These are phyloP conservation scores for Petaurus breviceps DNA, from an alignment of 2,113 vertebrate genomes.

Conservation along the genomic window DNA sequence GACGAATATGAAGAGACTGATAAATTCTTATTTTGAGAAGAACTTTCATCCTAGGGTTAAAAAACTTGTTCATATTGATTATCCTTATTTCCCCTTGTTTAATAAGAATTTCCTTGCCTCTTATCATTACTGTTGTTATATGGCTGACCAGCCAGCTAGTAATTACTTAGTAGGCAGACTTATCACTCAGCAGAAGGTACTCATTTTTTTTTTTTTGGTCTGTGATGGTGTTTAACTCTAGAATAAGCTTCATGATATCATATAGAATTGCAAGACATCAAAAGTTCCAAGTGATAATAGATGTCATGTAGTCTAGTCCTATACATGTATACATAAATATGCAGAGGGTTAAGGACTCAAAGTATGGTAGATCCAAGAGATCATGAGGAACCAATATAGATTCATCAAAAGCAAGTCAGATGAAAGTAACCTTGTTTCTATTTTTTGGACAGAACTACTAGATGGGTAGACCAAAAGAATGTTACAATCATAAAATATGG, in stretches of 20 bases:
- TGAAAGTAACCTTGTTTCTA: too few species aligned
- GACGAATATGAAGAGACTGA: neutral
- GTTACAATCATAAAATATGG: too few species aligned
- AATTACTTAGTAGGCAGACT: neutral
- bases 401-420: too few species aligned
- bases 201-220: neutral
- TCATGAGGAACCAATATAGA: too few species aligned
- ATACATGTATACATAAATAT: neutral
- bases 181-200: neutral
- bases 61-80: neutral
- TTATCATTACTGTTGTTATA: neutral
- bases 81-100: neutral
- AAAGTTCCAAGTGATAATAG: neutral
- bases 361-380: too few species aligned
- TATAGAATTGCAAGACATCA: neutral
- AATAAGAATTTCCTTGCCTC: neutral
- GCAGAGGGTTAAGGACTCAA: too few species aligned
- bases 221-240: neutral
- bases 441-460: too few species aligned
- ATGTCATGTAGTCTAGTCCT: neutral
- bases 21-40: neutral
- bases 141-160: neutral
- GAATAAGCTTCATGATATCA: neutral
- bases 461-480: too few species aligned
- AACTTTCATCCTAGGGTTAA: neutral